A percentile compares a stretch with the other conserved stretches of the same genome.
phyloP scores from a whole-genome alignment of 2,113 vertebrate species.

The Atherinomorus stipes region DNA sequence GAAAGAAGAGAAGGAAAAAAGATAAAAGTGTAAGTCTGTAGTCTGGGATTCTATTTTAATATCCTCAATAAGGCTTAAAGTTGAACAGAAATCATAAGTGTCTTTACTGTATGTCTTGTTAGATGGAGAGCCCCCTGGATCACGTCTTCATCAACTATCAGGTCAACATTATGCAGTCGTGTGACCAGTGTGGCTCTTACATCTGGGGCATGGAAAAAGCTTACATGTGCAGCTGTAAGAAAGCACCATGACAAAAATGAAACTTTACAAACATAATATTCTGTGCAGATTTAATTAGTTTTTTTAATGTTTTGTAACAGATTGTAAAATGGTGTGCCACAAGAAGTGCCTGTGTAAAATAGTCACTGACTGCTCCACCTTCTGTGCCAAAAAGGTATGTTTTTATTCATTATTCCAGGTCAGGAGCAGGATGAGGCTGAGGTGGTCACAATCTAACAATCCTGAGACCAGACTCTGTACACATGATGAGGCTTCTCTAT shows the following conservation, averaged over 20 bases:
- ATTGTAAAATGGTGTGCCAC: constrained; percentile 96
- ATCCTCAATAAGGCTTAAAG: background rate
- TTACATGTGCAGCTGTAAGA: constrained; percentile 94
- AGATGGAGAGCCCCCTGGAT: constrained; percentile 90
- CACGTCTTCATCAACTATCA: constrained; percentile 93
- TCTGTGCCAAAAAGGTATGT: constrained; percentile 85
- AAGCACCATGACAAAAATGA: background rate
- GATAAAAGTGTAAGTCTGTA: constrained; percentile 89
- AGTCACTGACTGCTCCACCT: constrained; percentile 86
- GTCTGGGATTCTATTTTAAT: background rate
- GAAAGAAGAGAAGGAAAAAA: constrained; percentile 95
- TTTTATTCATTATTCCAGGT: background rate
- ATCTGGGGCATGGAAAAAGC: constrained; percentile 99
- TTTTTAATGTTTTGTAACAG: constrained; percentile 72
- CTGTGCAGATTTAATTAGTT: background rate
- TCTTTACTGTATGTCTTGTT: constrained; percentile 8
- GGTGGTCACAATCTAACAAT: no score
- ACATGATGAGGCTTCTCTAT: no score
- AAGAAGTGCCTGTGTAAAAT: constrained; percentile 95
- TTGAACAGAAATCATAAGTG: background rate
- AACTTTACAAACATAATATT: background rate
- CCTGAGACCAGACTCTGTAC: no score
- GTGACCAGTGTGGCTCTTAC: constrained; percentile 93
- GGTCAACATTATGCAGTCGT: constrained; percentile 96
- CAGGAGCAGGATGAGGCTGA: background rate